Evolutionary conservation across 53 echinoderm and acorn worm species (phyloP), one percentile per base, ranked within the genome.

Genomic region (Zoroaster sp.): DNA sequence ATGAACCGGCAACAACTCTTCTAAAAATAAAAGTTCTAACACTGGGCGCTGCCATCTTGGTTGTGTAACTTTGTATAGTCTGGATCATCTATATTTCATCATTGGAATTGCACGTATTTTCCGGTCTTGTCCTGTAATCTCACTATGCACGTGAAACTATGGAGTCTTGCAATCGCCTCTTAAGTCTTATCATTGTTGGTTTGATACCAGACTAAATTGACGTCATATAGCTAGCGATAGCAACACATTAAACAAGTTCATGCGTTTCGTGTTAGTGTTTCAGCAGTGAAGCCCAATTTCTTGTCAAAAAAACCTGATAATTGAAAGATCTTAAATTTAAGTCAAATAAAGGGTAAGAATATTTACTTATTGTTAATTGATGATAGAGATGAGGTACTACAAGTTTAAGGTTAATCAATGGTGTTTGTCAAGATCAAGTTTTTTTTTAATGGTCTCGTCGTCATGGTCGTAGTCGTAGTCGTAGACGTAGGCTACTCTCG

Each of bases 211-310:
- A 67, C 68, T 76, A 74, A 11, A 39, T 17, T 67, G 81, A 81
- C 81, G 81, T 81, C 81, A 81, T 65, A 80, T 81, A 81, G 81
- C 68, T 81, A 81, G 81, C 68, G 81, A 81, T 81, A 43, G 81
- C 81, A 81, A 80, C 80, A 65, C 80, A 40, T 80, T 66, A 66
- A 80, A 80, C 80, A 78, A 78, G 30, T 28, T 20, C 37, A 4
- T 4, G 42, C 2, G 7, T 55, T 7, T 18, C 7, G 18, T 3
- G 4, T 17, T 3, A 18, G 1, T 36, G 37, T 39, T 37, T 40
- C 38, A 20, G 18, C 21, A 37, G 1, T n/a, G 14, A 35, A 21
- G 1, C 4, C 72, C 40, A 6, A 17, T 39, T 39, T 7, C 39
- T 73, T 38, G 21, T 39, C 0, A 35, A 36, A 72, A 7, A 7